Percentiles rank a stretch among this genome's conserved stretches.
These are phyloP conservation scores for Dioctria linearis DNA, from an alignment of 2,888 invertebrate genomes.

Conservation along the genomic window DNA sequence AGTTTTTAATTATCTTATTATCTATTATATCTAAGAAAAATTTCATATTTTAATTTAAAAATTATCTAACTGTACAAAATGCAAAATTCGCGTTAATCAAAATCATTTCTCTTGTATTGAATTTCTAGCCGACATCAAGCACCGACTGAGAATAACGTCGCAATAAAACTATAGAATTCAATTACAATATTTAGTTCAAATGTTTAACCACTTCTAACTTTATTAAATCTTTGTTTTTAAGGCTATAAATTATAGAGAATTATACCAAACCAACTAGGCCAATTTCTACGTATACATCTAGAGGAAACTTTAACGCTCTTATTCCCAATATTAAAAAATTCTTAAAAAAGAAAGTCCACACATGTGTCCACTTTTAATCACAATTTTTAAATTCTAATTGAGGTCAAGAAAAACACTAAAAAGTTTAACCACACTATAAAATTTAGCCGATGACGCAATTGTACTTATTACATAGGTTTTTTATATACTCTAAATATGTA, in stretches of 20 bases:
- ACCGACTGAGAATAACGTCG: constrained; percentile 14
- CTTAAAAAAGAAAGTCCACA: background rate
- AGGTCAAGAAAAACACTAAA: constrained; percentile 34
- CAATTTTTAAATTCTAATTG: constrained; percentile 28
- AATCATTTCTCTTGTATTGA: constrained; percentile 2
- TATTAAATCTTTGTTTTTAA: background rate
- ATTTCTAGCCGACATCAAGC: background rate
- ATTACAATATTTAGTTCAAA: constrained; percentile 8
- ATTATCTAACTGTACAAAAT: constrained; percentile 40
- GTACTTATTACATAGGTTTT: background rate
- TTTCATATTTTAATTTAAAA: constrained; percentile 35
- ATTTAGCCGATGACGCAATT: constrained; percentile 16
- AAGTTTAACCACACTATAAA: background rate
- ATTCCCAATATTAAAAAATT: constrained; percentile 11
- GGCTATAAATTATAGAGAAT: background rate
- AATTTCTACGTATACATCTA: constrained; percentile 31
- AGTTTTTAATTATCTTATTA: constrained; percentile 13
- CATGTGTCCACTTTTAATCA: constrained; percentile 26
- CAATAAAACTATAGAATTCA: no score
- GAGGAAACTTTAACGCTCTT: constrained; percentile 13
- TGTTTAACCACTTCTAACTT: constrained; percentile 27
- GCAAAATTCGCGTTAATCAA: constrained; percentile 17
- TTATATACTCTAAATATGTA: no score
- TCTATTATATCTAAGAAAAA: constrained; percentile 9
- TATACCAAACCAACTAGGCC: background rate